These are phyloP conservation scores for Urocolius indicus DNA, from an alignment of 2,113 vertebrate genomes.

Conservation along the genomic window DNA sequence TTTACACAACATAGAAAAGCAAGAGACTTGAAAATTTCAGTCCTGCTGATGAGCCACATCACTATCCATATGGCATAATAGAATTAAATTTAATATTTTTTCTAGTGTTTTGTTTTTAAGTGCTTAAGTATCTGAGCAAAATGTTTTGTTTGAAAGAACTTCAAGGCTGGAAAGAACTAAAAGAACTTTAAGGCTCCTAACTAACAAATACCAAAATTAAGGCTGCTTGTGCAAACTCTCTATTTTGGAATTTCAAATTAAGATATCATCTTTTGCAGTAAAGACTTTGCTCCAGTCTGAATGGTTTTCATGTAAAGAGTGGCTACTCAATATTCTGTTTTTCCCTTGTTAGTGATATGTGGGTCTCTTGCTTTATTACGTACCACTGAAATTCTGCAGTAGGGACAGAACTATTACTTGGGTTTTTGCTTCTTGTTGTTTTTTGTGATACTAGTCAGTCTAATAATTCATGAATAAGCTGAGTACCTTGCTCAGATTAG, in stretches of 20 bases:
- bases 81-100: neutral
- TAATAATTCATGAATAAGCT: neutral
- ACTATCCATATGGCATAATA: neutral
- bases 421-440: neutral
- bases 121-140: neutral
- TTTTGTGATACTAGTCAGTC: neutral
- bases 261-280: neutral
- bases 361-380: neutral
- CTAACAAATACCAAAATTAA: neutral
- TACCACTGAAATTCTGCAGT: neutral
- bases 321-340: neutral
- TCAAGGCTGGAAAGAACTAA: neutral
- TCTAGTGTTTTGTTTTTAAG: neutral
- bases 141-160: neutral
- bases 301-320: neutral
- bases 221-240: neutral
- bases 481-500: neutral
- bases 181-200: neutral
- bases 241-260: neutral
- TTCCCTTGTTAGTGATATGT: neutral
- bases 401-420: neutral
- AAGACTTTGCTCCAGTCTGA: neutral
- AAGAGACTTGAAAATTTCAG: neutral
- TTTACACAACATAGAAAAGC: neutral
- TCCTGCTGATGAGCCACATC: neutral